Conservation (phyloP, 2,113 vertebrate genomes). For the Erythrolamprus reginae region DNA sequence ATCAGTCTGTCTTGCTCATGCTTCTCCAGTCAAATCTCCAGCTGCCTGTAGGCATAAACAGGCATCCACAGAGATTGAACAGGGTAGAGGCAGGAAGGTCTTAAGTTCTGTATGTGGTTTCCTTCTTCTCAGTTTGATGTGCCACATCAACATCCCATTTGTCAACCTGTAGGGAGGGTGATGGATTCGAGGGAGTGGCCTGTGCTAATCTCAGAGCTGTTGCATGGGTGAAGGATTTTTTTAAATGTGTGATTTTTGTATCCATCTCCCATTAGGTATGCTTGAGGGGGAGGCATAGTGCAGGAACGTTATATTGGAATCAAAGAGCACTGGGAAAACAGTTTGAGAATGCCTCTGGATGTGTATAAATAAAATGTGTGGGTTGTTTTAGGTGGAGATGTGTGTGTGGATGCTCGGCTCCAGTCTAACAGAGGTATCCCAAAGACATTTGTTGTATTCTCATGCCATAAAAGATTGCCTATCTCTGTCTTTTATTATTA, state of each 20-base stretch:
- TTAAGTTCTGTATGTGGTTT: background rate
- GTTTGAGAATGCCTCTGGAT: background rate
- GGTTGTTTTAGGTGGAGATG: background rate
- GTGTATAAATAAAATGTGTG: background rate
- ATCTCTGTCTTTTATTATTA: background rate
- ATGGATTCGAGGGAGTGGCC: background rate
- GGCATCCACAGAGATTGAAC: conserved; percentile 22
- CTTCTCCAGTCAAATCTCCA: conserved; percentile 38
- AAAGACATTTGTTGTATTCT: background rate
- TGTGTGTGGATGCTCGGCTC: background rate
- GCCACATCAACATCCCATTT: background rate
- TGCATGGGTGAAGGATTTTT: background rate
- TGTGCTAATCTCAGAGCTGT: background rate
- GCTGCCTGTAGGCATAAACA: conserved; percentile 26
- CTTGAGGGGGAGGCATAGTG: background rate
- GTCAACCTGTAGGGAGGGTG: background rate
- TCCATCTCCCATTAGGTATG: background rate
- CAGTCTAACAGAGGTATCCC: background rate
- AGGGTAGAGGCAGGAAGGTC: conserved; percentile 29
- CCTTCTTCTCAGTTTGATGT: background rate
- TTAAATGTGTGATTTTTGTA: background rate
- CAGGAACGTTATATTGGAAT: background rate
- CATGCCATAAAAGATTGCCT: background rate
- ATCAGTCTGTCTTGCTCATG: background rate
- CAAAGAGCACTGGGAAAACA: background rate